These are phyloP conservation scores for Panonychus citri DNA, from an alignment of 1,140 invertebrate genomes.

Conservation along the genomic window DNA sequence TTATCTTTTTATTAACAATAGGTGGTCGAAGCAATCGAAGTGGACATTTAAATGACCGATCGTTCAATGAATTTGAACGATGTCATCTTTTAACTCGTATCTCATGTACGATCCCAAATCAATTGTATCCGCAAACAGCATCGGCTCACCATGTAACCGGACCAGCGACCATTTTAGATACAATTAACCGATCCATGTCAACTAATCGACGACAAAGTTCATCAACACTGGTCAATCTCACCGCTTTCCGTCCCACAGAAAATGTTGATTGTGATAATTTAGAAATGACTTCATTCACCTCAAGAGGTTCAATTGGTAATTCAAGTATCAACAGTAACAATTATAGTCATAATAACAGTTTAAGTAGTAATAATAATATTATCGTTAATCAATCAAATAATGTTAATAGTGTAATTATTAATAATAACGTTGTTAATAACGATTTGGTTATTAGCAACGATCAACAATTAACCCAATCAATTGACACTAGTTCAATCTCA, in stretches of 20 bases:
- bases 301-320: background rate
- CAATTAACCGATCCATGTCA: background rate
- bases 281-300: slow-evolving; percentile 35
- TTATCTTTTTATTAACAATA: too few relatives aligned
- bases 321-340: too few relatives aligned
- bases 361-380: too few relatives aligned
- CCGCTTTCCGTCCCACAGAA: background rate
- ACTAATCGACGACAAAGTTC: background rate
- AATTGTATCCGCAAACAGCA: background rate
- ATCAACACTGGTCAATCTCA: slow-evolving; percentile 3
- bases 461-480: too few relatives aligned
- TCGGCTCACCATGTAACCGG: background rate
- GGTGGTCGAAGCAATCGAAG: background rate
- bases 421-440: too few relatives aligned
- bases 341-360: too few relatives aligned
- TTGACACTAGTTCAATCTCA: too few relatives aligned
- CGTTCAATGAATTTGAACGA: background rate
- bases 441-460: too few relatives aligned
- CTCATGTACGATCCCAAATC: background rate
- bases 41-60: background rate
- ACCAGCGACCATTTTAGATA: background rate
- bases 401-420: too few relatives aligned
- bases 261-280: slow-evolving; percentile 20
- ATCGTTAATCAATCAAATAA: too few relatives aligned
- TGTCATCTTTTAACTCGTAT: background rate